Evolutionary conservation across 2,797 vertebrate genomes (phyloP), one percentile per base, ranked within the genome.

Genomic region (Darevskia mixta): DNA sequence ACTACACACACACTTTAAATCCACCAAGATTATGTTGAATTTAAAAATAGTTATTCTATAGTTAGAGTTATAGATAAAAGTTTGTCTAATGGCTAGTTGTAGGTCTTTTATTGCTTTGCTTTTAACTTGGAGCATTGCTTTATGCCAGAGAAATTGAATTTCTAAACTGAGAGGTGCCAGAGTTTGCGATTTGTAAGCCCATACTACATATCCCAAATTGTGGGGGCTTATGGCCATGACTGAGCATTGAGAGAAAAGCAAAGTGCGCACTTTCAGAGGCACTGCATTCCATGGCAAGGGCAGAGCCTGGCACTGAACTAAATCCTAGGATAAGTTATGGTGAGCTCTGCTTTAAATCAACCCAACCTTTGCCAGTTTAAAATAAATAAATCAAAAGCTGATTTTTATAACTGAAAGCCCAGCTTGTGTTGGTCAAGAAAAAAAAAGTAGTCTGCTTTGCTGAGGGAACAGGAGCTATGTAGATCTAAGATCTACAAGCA

Each of bases 401-500:
- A 66, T 38, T 41, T 55, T 58, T 77, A 18, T 69, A 6, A 27
- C 27, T 83, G 64, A 77, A 83, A 77, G 43, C 11, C 72, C 25
- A 10, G 29, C 17, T 11, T 67, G 61, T 49, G 13, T 32, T 67
- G 5, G 23, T 7, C 29, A 11, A 17, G 13, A 8, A 18, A 61
- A n/a, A 27, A 41, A 7, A 43, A 29, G 13, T 27, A 29, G 91
- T 89, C 91, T 85, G 87, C 88, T 83, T 87, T 91, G 87, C 84
- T 86, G 2, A 7, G 38, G 64, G 58, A 86, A 91, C 0, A 0
- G 90, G 89, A 92, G 79, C 91, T 86, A 83, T 92, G 86, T 79
- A 0, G 91, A 87, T 90, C 80, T 88, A 86, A 92, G 83, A 86
- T 87, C 7, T 83, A 85, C 75, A 90, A 88, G 92, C 90, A 90